Conservation (phyloP, 1,140 invertebrate genomes). For the Brachionus sp. region DNA sequence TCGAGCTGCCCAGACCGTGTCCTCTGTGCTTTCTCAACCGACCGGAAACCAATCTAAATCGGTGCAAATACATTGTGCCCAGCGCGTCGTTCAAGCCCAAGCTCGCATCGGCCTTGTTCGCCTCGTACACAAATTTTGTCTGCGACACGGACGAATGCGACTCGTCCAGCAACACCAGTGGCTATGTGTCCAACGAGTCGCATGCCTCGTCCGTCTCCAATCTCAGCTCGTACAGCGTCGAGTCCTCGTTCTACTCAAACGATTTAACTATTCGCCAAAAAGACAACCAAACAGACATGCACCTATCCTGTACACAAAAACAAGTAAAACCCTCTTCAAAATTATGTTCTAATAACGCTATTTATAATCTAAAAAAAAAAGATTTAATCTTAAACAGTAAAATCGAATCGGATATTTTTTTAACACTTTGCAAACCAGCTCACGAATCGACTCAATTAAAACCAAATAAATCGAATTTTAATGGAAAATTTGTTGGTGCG, state of each 20-base stretch:
- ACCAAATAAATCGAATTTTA: neutral
- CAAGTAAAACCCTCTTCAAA: neutral
- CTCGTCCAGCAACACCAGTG: neutral
- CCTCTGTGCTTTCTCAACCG: conserved; percentile 6
- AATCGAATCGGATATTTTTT: neutral
- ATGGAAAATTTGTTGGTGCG: neutral
- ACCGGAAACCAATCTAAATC: neutral
- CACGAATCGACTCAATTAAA: neutral
- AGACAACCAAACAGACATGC: neutral
- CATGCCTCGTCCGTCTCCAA: neutral
- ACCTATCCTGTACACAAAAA: neutral
- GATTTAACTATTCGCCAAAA: neutral
- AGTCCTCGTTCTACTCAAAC: neutral
- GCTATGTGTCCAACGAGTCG: neutral
- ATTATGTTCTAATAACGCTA: neutral
- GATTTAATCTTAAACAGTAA: neutral
- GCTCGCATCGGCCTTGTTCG: neutral
- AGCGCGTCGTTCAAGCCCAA: neutral
- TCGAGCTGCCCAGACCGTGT: conserved; percentile 40
- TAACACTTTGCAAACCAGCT: neutral
- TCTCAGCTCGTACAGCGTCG: neutral
- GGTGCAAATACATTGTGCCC: neutral
- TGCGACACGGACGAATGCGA: neutral
- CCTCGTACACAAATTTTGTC: neutral
- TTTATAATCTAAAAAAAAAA: neutral